A percentile compares a stretch with the other conserved stretches of the same genome.
These are phyloP conservation scores for Sinotaia quadrata DNA, from an alignment of 2,888 invertebrate genomes.

Conservation along the genomic window DNA sequence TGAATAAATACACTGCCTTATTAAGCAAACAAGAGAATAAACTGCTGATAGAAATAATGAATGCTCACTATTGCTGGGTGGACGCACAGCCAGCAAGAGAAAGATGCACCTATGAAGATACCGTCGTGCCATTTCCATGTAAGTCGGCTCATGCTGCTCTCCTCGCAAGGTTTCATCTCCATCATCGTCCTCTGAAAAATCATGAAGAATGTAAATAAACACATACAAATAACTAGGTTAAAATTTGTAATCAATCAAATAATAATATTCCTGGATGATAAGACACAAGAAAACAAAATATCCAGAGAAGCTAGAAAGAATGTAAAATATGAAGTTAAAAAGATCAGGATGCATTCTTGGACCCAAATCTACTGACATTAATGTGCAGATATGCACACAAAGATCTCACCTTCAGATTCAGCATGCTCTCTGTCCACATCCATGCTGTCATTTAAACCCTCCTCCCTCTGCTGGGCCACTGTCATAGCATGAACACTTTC, in stretches of 20 bases:
- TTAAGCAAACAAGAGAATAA: neutral
- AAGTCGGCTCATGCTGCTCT: conserved; percentile 40
- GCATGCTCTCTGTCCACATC: conserved; percentile 34
- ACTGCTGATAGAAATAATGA: neutral
- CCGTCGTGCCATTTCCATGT: conserved; percentile 72
- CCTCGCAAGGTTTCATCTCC: conserved; percentile 22
- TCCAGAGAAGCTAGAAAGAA: neutral
- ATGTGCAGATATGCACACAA: neutral
- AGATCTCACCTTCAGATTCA: conserved; percentile 33
- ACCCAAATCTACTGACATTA: no score
- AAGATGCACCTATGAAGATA: conserved; percentile 75
- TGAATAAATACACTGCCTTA: no score
- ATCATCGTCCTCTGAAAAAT: conserved; percentile 36
- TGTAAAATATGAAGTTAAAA: conserved; percentile 1
- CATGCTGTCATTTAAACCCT: conserved; percentile 29
- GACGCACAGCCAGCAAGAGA: conserved; percentile 74
- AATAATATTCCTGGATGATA: no score
- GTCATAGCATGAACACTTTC: conserved; percentile 32
- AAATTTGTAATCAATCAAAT: no score
- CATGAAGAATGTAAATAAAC: no score
- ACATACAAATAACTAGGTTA: no score
- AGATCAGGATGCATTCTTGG: neutral
- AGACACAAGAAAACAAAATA: no score
- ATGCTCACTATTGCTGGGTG: conserved; percentile 63
- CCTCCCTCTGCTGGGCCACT: conserved; percentile 24